Evolutionary conservation across 2,888 invertebrate species (phyloP), one percentile per base, ranked within the genome.

Genomic region (Eubasilissa splendida): DNA sequence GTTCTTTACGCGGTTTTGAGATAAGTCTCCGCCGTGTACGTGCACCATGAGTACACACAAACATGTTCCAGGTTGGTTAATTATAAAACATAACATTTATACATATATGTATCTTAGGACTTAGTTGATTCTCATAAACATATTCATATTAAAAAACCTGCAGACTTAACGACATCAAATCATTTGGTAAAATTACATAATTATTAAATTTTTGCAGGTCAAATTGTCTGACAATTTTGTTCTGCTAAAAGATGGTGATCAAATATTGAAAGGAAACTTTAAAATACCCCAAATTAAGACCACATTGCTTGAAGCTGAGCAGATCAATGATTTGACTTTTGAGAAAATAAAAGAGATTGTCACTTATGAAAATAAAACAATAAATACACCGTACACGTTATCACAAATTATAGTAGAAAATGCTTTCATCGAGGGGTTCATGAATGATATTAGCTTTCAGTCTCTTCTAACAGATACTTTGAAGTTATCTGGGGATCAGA

Each of bases 361-460:
- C 65, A 80, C 58, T 22, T 81, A 81, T 80, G 83, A 80, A 76
- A 78, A 83, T 71, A 80, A 79, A 82, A 84, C 84, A 52, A 71
- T 76, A 79, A 77, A 78, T 33, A 59, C 75, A 65, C 78, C 52
- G 81, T 65, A 84, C 33, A 82, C 81, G 53, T 79, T 86, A 12
- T 83, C 84, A n/a, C 85, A 82, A 56, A 79, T 92, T 5, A 86
- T 84, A 31, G 87, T 90, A 2, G 86, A 89, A 78, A 86, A 90
- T 50, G 84, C 92, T 11, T 84, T 86, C 12, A 85, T 92, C 12
- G 85, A 85, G 3, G 91, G 90, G n/a, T 86, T 86, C 11, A 85
- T 93, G 0, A 93, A 93, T 85, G 87, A 88, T 10, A 85, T 90
- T 4, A 86, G 87, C 77, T 87, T 92, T 84, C 83, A 86, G 0